Percentiles rank a stretch among this genome's conserved stretches.
These are phyloP conservation scores for Vidua macroura DNA, from an alignment of 2,113 vertebrate species.

Conservation along the genomic window DNA sequence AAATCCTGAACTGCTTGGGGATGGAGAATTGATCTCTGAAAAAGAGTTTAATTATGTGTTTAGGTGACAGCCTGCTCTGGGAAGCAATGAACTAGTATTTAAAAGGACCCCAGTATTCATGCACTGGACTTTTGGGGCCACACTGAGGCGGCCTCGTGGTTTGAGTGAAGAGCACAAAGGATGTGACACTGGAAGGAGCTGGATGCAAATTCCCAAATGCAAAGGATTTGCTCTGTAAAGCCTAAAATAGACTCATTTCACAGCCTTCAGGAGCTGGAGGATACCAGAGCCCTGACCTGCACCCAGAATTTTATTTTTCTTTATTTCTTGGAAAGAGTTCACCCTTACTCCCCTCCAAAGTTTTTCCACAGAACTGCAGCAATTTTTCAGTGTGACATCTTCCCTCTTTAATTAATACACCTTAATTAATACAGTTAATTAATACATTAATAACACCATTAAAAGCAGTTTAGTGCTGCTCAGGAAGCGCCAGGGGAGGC, in stretches of 20 bases:
- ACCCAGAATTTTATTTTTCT: neutral
- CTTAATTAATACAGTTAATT: neutral
- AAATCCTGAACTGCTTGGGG: neutral
- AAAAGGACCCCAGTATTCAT: neutral
- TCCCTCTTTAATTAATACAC: neutral
- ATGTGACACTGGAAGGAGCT: neutral
- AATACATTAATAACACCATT: neutral
- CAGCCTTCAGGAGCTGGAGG: neutral
- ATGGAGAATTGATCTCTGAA: neutral
- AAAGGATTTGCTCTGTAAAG: neutral
- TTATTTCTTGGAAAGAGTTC: neutral
- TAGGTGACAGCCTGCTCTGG: neutral
- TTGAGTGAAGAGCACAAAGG: neutral
- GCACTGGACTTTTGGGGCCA: neutral
- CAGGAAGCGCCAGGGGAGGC: neutral
- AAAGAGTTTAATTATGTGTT: neutral
- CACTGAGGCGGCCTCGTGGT: neutral
- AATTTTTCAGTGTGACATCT: accelerated
- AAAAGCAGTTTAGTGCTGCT: neutral
- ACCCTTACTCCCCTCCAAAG: neutral
- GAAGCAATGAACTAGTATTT: neutral
- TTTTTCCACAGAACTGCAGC: neutral
- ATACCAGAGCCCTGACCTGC: neutral
- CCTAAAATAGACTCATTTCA: neutral
- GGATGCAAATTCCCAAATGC: neutral